A percentile compares a stretch with the other conserved stretches of the same genome.
These are phyloP conservation scores for Vombatus ursinus DNA, from an alignment of 2,113 vertebrate genomes.

Conservation along the genomic window DNA sequence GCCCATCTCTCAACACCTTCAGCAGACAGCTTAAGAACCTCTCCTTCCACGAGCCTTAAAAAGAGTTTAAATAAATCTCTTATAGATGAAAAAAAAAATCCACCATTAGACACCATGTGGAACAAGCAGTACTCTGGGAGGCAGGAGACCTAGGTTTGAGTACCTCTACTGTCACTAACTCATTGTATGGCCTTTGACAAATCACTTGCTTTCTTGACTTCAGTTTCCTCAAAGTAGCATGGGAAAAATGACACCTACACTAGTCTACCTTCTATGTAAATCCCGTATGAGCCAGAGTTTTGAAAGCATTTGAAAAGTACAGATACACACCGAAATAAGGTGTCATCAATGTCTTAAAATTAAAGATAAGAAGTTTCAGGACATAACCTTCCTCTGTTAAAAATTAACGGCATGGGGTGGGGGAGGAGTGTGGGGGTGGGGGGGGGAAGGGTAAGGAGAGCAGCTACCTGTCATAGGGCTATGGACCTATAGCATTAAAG, in stretches of 20 bases:
- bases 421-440: too few species aligned
- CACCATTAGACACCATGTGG: background rate
- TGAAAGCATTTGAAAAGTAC: background rate
- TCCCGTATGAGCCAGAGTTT: background rate
- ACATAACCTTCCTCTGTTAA: too few species aligned
- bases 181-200: background rate
- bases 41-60: background rate
- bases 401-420: background rate
- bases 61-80: slow-evolving; percentile 2
- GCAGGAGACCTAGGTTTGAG: background rate
- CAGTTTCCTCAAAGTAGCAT: background rate
- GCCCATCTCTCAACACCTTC: background rate
- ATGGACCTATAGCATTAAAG: background rate
- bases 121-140: background rate
- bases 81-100: background rate
- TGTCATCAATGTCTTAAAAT: too few species aligned
- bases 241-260: background rate
- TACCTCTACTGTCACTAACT: background rate
- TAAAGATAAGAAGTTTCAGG: background rate
- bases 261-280: background rate
- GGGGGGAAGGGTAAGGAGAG: too few species aligned
- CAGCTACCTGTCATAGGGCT: too few species aligned
- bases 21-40: background rate
- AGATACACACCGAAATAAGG: background rate
- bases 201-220: background rate